phyloP scores from a whole-genome alignment of 1,140 invertebrate genomes.

The Pseudomyrmex sp. region DNA sequence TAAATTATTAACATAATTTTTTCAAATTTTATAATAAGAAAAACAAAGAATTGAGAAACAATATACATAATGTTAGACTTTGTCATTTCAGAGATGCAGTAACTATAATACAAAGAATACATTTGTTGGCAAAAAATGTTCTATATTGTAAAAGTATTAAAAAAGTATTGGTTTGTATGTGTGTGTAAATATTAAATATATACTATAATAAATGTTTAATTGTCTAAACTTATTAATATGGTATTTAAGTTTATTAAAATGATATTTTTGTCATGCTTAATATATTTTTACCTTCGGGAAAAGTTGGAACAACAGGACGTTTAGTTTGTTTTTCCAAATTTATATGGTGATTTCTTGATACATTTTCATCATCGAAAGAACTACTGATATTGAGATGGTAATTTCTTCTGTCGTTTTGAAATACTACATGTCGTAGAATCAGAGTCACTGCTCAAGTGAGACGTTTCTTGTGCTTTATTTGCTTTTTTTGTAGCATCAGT shows the following conservation, averaged over 20 bases:
- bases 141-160: too few species aligned
- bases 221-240: too few species aligned
- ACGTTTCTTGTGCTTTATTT: constrained; percentile 2
- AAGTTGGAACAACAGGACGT: neutral
- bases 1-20: neutral
- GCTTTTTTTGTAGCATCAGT: constrained; percentile 7
- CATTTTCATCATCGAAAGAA: neutral
- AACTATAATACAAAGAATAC: too few species aligned
- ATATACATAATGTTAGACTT: neutral
- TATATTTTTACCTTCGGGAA: neutral
- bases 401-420: constrained; percentile 1
- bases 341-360: neutral
- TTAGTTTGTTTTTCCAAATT: neutral
- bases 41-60: neutral
- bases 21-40: neutral
- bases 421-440: neutral
- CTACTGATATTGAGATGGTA: neutral
- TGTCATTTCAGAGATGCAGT: neutral
- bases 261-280: neutral
- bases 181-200: too few species aligned
- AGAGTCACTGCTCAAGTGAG: neutral
- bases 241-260: constrained; percentile 1
- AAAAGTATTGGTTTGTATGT: too few species aligned
- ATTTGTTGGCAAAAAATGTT: too few species aligned
- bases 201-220: too few species aligned